Evolutionary conservation across 1,140 invertebrate genomes (phyloP).

Genomic region (Gonioctena quinquepunctata): DNA sequence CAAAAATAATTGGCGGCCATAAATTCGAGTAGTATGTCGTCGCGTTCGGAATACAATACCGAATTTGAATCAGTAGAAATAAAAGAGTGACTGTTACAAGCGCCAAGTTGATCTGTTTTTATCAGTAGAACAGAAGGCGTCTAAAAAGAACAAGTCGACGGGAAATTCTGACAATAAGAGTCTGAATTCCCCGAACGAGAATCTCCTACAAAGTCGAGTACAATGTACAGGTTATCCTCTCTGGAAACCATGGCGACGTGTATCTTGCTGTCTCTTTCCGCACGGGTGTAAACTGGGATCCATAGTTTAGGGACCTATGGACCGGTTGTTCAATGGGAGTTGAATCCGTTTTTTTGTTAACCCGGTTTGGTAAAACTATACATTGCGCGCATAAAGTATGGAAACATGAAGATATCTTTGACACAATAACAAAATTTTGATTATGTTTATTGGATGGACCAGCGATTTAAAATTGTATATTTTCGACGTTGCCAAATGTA

Average conservation of each 20-base stretch:
- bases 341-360: too few relatives aligned
- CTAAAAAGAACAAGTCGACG: slow-evolving; percentile 39
- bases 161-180: slow-evolving; percentile 52
- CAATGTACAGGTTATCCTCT: slow-evolving; percentile 45
- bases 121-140: slow-evolving; percentile 23
- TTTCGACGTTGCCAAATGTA: too few relatives aligned
- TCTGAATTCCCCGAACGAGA: slow-evolving; percentile 52
- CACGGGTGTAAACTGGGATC: background rate
- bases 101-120: slow-evolving; percentile 28
- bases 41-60: slow-evolving; percentile 13
- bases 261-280: background rate
- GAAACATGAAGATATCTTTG: too few relatives aligned
- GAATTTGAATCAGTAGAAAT: slow-evolving; percentile 18
- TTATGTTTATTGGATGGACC: too few relatives aligned
- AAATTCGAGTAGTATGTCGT: slow-evolving; percentile 7
- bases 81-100: slow-evolving; percentile 11
- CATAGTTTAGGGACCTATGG: background rate
- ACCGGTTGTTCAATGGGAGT: too few relatives aligned
- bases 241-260: slow-evolving; percentile 17
- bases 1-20: slow-evolving; percentile 2
- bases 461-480: too few relatives aligned
- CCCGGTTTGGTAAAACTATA: too few relatives aligned
- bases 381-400: too few relatives aligned
- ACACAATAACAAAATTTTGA: too few relatives aligned
- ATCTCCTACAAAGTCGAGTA: slow-evolving; percentile 50